Evolutionary conservation across 92 coral and sea anemone species (phyloP), one percentile per base, ranked within the genome.

Genomic region (Actinostola sp.): DNA sequence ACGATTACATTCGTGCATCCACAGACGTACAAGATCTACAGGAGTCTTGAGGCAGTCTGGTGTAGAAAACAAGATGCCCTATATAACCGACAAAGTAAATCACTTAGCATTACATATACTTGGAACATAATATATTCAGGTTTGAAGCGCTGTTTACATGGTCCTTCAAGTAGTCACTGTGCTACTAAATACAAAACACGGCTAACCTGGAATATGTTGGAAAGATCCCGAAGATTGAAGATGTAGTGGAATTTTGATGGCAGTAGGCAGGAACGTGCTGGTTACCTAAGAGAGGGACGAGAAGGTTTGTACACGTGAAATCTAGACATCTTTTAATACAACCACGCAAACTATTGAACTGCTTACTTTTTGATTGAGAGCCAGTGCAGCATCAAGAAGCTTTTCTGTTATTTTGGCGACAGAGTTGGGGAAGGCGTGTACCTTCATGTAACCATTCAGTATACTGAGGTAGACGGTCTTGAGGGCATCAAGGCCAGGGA

Each of bases 171-270:
- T n/a, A 57, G 2, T 27, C 31, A 26, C 63, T 57, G 21, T 6
- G 3, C 3, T 9, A 32, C 20, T 2, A 13, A 4, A 27, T 39
- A 39, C 14, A 48, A 48, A 48, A 29, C 2, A 46, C 8, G 25
- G 20, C 25, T 63, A n/a, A 93, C 98, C 67, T 93, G 98, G 97
- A 97, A 93, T 48, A 91, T 88, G 71, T 97, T 92, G 78, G 98
- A 93, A 82, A 93, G 71, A 82, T 93, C 98, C 48, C 98, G 97
- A 67, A 93, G 80, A 92, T 93, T 93, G 78, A 93, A 93, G 76
- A 93, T 86, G 93, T 93, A 93, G 77, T 93, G 98, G 69, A 93
- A 93, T 67, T 93, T 93, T 36, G 98, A 97, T 31, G 98, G 98
- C 98, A 0, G 98, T 94, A 15, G 98, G 98, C 66, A 94, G 79